Conservation (phyloP, 2,888 invertebrate genomes). For the Orthosia cruda region DNA sequence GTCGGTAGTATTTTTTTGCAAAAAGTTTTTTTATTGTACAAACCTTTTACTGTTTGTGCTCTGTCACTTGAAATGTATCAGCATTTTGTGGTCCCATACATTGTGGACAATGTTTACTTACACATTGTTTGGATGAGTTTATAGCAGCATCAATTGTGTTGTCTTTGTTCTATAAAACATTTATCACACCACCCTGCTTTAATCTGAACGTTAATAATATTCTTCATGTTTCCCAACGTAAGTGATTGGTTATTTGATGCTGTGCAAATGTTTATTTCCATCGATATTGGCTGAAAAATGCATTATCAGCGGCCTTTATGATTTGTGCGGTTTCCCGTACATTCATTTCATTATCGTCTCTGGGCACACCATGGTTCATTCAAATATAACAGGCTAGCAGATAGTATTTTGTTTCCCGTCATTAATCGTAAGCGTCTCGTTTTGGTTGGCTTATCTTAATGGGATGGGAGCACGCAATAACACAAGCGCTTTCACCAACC, state of each 20-base stretch:
- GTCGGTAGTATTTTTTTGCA: too few relatives aligned
- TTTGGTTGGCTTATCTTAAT: slow-evolving; percentile 85
- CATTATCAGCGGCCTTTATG: slow-evolving; percentile 62
- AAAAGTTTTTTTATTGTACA: too few relatives aligned
- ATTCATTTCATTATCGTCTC: slow-evolving; percentile 66
- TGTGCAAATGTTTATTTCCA: slow-evolving; percentile 49
- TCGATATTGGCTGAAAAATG: slow-evolving; percentile 44
- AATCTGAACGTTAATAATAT: slow-evolving; percentile 34
- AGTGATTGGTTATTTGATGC: slow-evolving; percentile 52
- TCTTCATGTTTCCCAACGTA: slow-evolving; percentile 46
- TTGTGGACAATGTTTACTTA: slow-evolving; percentile 50
- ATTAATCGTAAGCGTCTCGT: slow-evolving; percentile 84
- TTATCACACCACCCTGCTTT: slow-evolving; percentile 39
- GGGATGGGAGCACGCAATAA: slow-evolving; percentile 81
- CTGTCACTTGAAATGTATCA: slow-evolving; percentile 28
- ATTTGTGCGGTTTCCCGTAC: slow-evolving; percentile 59
- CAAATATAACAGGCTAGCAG: slow-evolving; percentile 77
- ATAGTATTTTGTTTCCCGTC: slow-evolving; percentile 82
- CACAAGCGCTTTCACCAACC: slow-evolving; percentile 73
- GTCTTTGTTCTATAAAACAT: slow-evolving; percentile 55
- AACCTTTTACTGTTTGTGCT: slow-evolving; percentile 20
- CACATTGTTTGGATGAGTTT: slow-evolving; percentile 54
- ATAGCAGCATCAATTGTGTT: slow-evolving; percentile 60
- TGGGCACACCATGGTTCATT: slow-evolving; percentile 68
- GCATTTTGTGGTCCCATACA: slow-evolving; percentile 12